Evolutionary conservation across 2,113 vertebrate species (phyloP).

Genomic region (Hepsetus odoe): DNA sequence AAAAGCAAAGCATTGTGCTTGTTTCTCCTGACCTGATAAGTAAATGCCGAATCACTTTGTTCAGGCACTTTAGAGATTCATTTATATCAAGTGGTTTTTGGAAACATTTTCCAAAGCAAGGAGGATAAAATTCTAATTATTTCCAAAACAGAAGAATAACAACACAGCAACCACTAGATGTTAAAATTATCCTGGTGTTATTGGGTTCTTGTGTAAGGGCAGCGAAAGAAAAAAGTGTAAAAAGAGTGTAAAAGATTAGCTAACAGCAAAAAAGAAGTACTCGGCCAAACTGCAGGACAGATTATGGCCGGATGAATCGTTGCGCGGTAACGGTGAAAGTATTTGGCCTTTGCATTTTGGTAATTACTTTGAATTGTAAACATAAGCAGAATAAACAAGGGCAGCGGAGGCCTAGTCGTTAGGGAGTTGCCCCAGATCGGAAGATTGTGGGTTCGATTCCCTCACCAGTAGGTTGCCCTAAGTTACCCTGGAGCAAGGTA

Average conservation of each 20-base stretch:
- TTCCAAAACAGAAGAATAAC: background rate
- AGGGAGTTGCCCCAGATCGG: too few relatives aligned
- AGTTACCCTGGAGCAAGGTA: too few relatives aligned
- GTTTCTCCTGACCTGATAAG: conserved; percentile 63
- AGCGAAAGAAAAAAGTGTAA: too few relatives aligned
- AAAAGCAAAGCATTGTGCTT: conserved; percentile 52
- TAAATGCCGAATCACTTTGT: conserved; percentile 67
- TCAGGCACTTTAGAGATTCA: conserved; percentile 38
- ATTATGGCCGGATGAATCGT: background rate
- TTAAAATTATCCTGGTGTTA: too few relatives aligned
- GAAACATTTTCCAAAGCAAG: background rate
- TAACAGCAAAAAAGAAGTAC: background rate
- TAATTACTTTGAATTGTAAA: background rate
- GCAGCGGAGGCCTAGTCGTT: too few relatives aligned
- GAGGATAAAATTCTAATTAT: background rate
- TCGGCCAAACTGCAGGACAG: background rate
- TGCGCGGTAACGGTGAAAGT: background rate
- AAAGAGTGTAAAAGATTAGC: background rate
- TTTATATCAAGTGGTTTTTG: background rate
- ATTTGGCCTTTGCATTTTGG: background rate
- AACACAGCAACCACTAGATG: background rate
- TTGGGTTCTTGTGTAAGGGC: too few relatives aligned
- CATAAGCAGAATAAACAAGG: conserved; percentile 6
- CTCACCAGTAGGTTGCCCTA: too few relatives aligned
- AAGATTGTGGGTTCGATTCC: too few relatives aligned